phyloP scores from a whole-genome alignment of 2,113 vertebrate genomes.

The Neolamprologus toae region DNA sequence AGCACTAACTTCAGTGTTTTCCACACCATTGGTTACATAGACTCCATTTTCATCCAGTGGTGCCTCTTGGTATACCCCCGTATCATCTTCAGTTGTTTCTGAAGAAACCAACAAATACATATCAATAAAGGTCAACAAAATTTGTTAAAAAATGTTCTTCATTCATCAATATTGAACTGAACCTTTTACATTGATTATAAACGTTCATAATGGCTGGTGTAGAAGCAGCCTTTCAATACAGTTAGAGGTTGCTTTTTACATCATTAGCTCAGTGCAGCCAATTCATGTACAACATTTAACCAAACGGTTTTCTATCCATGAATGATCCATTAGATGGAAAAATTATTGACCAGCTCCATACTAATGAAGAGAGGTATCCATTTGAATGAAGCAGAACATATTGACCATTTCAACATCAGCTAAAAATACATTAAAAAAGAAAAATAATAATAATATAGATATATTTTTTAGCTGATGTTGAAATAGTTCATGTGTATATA shows the following conservation, averaged over 20 bases:
- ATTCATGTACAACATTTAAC: background rate
- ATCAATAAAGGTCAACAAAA: background rate
- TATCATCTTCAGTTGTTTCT: background rate
- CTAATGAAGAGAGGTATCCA: background rate
- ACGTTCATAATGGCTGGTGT: background rate
- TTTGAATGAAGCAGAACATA: background rate
- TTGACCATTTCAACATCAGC: background rate
- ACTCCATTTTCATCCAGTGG: background rate
- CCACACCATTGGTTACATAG: conserved; percentile 42
- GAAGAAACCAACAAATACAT: background rate
- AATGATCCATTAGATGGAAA: background rate
- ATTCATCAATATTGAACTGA: background rate
- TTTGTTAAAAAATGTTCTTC: background rate
- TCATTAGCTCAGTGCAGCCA: background rate
- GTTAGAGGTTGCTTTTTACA: background rate
- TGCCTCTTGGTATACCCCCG: background rate
- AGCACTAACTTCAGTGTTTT: background rate
- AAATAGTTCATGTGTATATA: background rate
- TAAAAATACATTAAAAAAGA: background rate
- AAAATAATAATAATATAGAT: background rate
- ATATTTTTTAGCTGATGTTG: background rate
- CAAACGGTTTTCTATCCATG: background rate
- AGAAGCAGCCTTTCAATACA: background rate
- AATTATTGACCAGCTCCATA: background rate
- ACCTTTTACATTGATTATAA: background rate